Evolutionary conservation across 2,888 invertebrate genomes (phyloP), one percentile per base, ranked within the genome.

Genomic region (Caenorhabditis sp.): DNA sequence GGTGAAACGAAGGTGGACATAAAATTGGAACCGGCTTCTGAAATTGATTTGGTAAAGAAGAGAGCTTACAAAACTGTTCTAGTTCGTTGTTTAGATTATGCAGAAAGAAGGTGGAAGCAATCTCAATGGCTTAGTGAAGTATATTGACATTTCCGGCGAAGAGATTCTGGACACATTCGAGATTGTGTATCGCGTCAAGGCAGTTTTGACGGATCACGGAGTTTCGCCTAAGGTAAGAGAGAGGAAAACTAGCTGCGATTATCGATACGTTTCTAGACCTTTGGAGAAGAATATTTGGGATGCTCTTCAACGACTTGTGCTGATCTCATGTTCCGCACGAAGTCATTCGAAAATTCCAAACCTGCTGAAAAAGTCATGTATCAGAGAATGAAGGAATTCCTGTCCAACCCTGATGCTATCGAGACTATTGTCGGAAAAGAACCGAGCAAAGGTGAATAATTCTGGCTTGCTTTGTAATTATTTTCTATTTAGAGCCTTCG

Each of bases 301-400:
- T 94, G 98, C 32, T 97, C 97, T 0, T 98, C 98, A 93, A 84
- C 92, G 40, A 92, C 98, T 1, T 98, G 98, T 13, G 97, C 97
- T 90, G 99, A 99, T 93, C 94, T 99, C 82, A 94, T 99, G 8
- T 97, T 97, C 81, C 98, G 98, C 98, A 97, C 97, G 92, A 97
- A 98, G 97, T 94, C 98, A 69, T 97, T 97, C 92, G 97, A 97
- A 92, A 98, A 98, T 15, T 55, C 72, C 8, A 82, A 60, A 20
- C 47, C 70, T 2, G 44, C 24, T n/a, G 80, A 77, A 20, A 76
- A 70, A 58, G 69, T 77, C 13, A 78, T 85, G 13, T 86, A 83
- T 37, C 67, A 60, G 20, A 76, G 69, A 47, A 86, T 86, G 83
- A 71, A 37, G 11, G 18, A 32, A 4, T 86, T 85, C 68, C 55